These are phyloP conservation scores for Metopolophium dirhodum DNA, from an alignment of 1,140 invertebrate genomes.

Conservation along the genomic window DNA sequence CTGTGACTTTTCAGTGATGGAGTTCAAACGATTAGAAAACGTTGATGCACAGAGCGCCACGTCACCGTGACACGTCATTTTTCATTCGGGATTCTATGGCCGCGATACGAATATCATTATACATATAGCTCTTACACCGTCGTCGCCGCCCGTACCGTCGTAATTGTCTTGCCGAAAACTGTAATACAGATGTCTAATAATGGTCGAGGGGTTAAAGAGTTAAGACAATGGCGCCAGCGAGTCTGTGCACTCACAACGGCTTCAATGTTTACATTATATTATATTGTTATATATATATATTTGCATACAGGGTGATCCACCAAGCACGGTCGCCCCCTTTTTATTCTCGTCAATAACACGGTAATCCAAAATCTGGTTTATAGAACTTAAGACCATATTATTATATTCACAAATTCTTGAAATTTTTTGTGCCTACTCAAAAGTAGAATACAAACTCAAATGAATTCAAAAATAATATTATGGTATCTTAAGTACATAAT, in stretches of 20 bases:
- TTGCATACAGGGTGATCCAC: too few species aligned
- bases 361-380: too few species aligned
- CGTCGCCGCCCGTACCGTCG: background rate
- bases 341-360: too few species aligned
- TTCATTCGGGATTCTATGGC: slow-evolving; percentile 5
- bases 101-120: background rate
- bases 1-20: background rate
- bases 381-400: too few species aligned
- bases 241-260: background rate
- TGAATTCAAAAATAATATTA: too few species aligned
- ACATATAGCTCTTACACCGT: background rate
- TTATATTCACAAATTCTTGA: too few species aligned
- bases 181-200: background rate
- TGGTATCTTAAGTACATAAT: too few species aligned
- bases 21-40: slow-evolving; percentile 18
- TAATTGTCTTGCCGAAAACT: background rate
- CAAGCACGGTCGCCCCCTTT: too few species aligned
- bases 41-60: background rate
- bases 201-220: background rate
- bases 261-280: background rate
- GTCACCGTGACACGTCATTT: slow-evolving; percentile 28
- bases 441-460: too few species aligned
- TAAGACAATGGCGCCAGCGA: background rate
- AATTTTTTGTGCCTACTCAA: too few species aligned
- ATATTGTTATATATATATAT: background rate